Evolutionary conservation across 1,140 invertebrate genomes (phyloP).

Genomic region (Drosophila saltans): DNA sequence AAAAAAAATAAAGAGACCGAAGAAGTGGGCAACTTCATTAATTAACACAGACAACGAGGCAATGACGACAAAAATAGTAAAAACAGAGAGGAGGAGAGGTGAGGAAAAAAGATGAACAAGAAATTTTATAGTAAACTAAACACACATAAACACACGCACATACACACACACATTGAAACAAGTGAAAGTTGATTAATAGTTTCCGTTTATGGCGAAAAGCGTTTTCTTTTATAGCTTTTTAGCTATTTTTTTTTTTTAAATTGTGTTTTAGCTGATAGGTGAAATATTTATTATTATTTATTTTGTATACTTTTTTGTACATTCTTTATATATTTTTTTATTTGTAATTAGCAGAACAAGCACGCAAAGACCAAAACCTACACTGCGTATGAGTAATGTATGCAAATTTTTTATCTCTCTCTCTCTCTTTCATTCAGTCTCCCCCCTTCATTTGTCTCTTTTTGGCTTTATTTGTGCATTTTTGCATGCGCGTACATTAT

Average conservation of each 20-base stretch:
- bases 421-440: background rate
- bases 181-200: slow-evolving; percentile 79
- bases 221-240: slow-evolving; percentile 35
- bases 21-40: slow-evolving; percentile 51
- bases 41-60: slow-evolving; percentile 38
- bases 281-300: slow-evolving; percentile 28
- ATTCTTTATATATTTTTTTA: background rate
- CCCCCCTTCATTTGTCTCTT: background rate
- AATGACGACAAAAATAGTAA: slow-evolving; percentile 16
- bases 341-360: slow-evolving; percentile 40
- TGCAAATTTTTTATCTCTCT: slow-evolving; percentile 38
- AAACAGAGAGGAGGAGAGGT: slow-evolving; percentile 1
- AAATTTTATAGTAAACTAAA: slow-evolving; percentile 18
- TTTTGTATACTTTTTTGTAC: slow-evolving; percentile 4
- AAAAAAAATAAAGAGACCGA: slow-evolving; percentile 18
- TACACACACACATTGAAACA: slow-evolving; percentile 23
- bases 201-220: slow-evolving; percentile 64
- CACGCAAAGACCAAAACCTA: slow-evolving; percentile 45
- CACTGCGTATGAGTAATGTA: slow-evolving; percentile 56
- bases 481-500: slow-evolving; percentile 69
- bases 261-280: background rate
- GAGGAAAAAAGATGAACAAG: slow-evolving; percentile 26
- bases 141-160: background rate
- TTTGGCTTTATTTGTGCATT: slow-evolving; percentile 47
- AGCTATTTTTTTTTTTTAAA: background rate